Evolutionary conservation across 2,797 vertebrate genomes (phyloP).

Genomic region (Acropternis orthonyx): DNA sequence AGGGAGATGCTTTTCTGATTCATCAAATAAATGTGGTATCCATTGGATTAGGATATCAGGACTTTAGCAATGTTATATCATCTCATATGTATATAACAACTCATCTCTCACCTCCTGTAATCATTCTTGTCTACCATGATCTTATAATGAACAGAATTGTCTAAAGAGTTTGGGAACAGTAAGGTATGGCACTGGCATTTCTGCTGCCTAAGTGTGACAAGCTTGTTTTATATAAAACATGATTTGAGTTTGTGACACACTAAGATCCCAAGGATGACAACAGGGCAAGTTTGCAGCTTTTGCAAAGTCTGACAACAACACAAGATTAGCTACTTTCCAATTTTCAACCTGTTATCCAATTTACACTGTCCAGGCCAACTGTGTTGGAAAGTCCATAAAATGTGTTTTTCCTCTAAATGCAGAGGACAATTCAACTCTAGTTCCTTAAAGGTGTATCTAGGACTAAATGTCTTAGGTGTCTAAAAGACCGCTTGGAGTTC

Average conservation of each 20-base stretch:
- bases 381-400: background rate
- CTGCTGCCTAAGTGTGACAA: background rate
- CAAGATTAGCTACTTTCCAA: background rate
- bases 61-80: rapidly evolving
- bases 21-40: background rate
- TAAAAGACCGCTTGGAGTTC: background rate
- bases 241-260: background rate
- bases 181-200: background rate
- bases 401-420: background rate
- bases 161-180: background rate
- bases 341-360: background rate
- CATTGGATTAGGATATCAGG: background rate
- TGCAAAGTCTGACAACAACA: background rate
- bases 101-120: background rate
- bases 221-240: background rate
- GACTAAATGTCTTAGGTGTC: background rate
- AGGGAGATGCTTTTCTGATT: background rate
- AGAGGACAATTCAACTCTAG: background rate
- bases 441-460: background rate
- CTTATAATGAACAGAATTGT: background rate
- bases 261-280: background rate
- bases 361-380: background rate
- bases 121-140: background rate
- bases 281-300: background rate
- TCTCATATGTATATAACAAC: background rate